Conservation (phyloP, 2,797 vertebrate species). For the Numenius phaeopus region DNA sequence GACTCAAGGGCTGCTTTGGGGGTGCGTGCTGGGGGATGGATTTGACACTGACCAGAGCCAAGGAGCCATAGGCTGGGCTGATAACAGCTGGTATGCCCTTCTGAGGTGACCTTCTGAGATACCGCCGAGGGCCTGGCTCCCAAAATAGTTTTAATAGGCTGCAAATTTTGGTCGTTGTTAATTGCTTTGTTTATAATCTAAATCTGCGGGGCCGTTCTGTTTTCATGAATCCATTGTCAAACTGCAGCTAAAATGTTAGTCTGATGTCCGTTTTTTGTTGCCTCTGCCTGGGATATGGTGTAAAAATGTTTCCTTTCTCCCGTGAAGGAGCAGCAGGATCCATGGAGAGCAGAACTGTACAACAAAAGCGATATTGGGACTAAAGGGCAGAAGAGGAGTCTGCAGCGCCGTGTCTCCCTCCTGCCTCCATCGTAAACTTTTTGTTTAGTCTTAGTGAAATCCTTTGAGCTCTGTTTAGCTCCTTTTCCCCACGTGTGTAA, state of each 20-base stretch:
- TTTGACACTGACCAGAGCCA: slow-evolving; percentile 44
- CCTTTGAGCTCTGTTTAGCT: background rate
- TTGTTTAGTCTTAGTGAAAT: background rate
- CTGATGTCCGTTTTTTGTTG: background rate
- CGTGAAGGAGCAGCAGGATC: background rate
- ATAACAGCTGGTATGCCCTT: slow-evolving; percentile 21
- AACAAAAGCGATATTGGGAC: background rate
- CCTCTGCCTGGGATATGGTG: background rate
- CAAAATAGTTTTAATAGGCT: slow-evolving; percentile 37
- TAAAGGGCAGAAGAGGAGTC: background rate
- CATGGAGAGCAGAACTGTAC: background rate
- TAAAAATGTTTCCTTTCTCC: background rate
- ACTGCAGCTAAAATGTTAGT: background rate
- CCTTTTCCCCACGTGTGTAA: background rate
- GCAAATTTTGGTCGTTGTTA: slow-evolving; percentile 8
- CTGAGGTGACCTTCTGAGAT: slow-evolving; percentile 42
- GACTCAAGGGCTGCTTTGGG: slow-evolving; percentile 12
- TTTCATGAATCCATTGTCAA: slow-evolving; percentile 8
- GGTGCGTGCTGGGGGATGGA: background rate
- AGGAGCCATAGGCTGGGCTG: slow-evolving; percentile 1
- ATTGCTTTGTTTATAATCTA: slow-evolving; percentile 55
- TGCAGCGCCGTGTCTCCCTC: fast-evolving
- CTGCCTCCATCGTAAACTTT: background rate
- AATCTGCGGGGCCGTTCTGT: background rate
- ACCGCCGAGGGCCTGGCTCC: background rate